Percentiles rank a stretch among this genome's conserved stretches.
phyloP scores from a whole-genome alignment of 1,140 invertebrate genomes.

The Lasioglossum baleicum region DNA sequence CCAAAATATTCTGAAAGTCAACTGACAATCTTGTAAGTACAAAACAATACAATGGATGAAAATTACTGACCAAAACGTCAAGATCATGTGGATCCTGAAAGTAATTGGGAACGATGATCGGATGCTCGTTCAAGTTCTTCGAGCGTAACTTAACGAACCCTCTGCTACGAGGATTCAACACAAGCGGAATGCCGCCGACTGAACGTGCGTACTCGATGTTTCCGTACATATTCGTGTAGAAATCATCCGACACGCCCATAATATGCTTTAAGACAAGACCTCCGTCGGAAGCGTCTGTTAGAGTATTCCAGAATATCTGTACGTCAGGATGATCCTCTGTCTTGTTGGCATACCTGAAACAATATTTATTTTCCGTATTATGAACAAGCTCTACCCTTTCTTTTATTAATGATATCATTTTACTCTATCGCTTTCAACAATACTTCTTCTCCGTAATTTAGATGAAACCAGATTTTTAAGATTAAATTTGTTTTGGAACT shows the following conservation, averaged over 20 bases:
- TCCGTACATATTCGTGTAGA: conserved; percentile 66
- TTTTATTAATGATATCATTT: too few species aligned
- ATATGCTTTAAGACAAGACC: conserved; percentile 79
- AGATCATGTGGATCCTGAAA: conserved; percentile 86
- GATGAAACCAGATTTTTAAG: too few species aligned
- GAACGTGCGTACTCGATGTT: conserved; percentile 78
- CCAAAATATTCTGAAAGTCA: too few species aligned
- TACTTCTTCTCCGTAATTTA: too few species aligned
- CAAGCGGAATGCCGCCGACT: conserved; percentile 84
- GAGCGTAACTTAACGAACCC: conserved; percentile 85
- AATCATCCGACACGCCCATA: too few species aligned
- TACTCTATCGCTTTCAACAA: too few species aligned
- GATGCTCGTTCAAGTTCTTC: conserved; percentile 85
- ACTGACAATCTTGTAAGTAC: too few species aligned
- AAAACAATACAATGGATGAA: too few species aligned
- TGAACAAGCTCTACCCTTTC: not conserved
- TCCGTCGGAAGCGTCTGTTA: conserved; percentile 81
- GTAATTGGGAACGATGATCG: conserved; percentile 91
- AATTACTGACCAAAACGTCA: conserved; percentile 82
- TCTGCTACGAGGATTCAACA: conserved; percentile 82
- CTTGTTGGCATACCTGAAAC: conserved; percentile 81
- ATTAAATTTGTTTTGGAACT: too few species aligned
- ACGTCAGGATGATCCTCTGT: conserved; percentile 83
- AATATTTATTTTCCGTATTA: not conserved
- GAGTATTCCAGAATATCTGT: conserved; percentile 86